Percentiles rank a stretch among this genome's conserved stretches.
Conservation (phyloP, 1,140 invertebrate species). For the Aphelinus certus region DNA sequence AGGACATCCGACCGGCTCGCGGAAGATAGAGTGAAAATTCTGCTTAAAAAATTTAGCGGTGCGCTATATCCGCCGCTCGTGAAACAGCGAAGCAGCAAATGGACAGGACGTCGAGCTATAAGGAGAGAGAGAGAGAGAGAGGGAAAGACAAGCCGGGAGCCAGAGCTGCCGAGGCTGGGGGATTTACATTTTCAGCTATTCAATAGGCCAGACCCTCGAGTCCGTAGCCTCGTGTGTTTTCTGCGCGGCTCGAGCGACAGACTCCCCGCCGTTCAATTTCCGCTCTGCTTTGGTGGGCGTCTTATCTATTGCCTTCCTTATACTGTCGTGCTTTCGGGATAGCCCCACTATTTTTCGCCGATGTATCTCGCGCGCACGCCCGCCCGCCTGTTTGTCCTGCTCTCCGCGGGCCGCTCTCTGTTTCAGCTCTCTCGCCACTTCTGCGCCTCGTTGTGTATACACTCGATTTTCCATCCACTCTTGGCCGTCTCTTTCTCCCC, state of each 20-base stretch:
- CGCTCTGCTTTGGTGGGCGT: background rate
- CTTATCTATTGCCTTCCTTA: conserved; percentile 9
- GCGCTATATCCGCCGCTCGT: background rate
- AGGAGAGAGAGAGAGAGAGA: background rate
- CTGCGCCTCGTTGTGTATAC: too few relatives aligned
- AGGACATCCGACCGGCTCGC: too few relatives aligned
- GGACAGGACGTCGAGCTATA: conserved; percentile 25
- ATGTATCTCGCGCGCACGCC: background rate
- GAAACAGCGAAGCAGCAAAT: conserved; percentile 26
- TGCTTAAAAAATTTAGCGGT: conserved; percentile 10
- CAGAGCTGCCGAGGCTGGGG: background rate
- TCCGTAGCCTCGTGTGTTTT: background rate
- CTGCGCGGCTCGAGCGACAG: background rate
- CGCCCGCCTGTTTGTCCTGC: conserved; percentile 5
- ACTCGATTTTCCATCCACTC: conserved; percentile 4
- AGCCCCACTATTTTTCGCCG: background rate
- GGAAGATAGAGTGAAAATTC: background rate
- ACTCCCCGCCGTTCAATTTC: conserved; percentile 4
- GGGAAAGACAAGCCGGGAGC: background rate
- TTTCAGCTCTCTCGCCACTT: too few relatives aligned
- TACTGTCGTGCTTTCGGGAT: background rate
- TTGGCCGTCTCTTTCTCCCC: background rate
- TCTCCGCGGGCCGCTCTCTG: background rate
- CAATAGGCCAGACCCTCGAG: background rate
- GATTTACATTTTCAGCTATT: conserved; percentile 31